Percentiles rank a stretch among this genome's conserved stretches.
Evolutionary conservation across 2,888 invertebrate species (phyloP).

Genomic region (Patella caerulea): DNA sequence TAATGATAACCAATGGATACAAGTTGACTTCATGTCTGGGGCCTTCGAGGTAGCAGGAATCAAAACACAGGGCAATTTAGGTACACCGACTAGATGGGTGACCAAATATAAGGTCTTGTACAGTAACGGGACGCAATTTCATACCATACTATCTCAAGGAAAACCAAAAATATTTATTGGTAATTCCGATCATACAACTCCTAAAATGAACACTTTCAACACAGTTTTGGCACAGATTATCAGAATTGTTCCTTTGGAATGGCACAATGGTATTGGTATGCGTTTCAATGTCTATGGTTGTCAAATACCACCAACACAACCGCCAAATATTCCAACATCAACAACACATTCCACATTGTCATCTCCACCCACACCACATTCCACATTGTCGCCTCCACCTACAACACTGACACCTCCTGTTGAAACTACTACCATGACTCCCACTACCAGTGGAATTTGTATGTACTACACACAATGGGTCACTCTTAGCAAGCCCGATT

Average conservation of each 20-base stretch:
- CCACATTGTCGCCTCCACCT: background rate
- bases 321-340: slow-evolving; percentile 22
- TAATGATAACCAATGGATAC: slow-evolving; percentile 48
- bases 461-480: slow-evolving; percentile 63
- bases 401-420: background rate
- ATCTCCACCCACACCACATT: background rate
- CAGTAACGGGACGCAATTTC: slow-evolving; percentile 55
- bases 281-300: slow-evolving; percentile 60
- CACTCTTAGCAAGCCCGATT: slow-evolving; percentile 47
- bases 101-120: slow-evolving; percentile 48
- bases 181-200: slow-evolving; percentile 47
- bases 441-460: slow-evolving; percentile 38
- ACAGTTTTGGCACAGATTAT: slow-evolving; percentile 45
- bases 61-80: slow-evolving; percentile 48
- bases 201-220: slow-evolving; percentile 45
- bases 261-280: slow-evolving; percentile 51
- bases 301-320: slow-evolving; percentile 45
- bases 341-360: slow-evolving; percentile 29
- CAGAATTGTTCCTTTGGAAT: slow-evolving; percentile 51
- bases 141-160: slow-evolving; percentile 37
- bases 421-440: background rate
- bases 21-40: slow-evolving; percentile 49
- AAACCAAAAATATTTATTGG: slow-evolving; percentile 46
- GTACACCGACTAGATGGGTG: slow-evolving; percentile 51
- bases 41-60: slow-evolving; percentile 47